A percentile compares a stretch with the other conserved stretches of the same genome.
These are phyloP conservation scores for Maniola jurtina DNA, from an alignment of 1,140 invertebrate species.

Conservation along the genomic window DNA sequence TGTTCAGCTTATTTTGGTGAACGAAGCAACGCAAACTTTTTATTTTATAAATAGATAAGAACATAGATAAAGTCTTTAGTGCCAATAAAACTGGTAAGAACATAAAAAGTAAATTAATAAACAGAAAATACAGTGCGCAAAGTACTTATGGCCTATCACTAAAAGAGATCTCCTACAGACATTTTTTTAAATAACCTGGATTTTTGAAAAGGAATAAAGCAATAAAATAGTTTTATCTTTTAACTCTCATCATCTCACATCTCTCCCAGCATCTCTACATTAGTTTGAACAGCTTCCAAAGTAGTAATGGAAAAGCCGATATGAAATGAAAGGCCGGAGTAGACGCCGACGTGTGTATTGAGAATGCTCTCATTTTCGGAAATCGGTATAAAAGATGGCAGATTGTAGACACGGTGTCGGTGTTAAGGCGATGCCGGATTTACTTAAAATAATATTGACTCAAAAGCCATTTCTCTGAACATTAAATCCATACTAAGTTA, in stretches of 20 bases:
- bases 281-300: constrained; percentile 9
- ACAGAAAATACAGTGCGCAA: too few species aligned
- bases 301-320: constrained; percentile 18
- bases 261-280: neutral
- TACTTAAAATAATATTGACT: neutral
- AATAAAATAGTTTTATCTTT: too few species aligned
- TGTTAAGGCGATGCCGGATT: constrained; percentile 46
- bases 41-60: neutral
- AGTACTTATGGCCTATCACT: too few species aligned
- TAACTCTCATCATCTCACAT: too few species aligned
- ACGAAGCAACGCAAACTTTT: neutral
- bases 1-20: neutral
- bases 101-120: too few species aligned
- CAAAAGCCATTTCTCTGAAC: neutral
- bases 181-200: too few species aligned
- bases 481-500: neutral
- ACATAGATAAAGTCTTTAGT: too few species aligned
- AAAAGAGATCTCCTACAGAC: too few species aligned
- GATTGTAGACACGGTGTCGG: constrained; percentile 57
- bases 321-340: constrained; percentile 15
- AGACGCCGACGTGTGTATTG: constrained; percentile 37
- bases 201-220: too few species aligned
- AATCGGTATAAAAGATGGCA: constrained; percentile 62
- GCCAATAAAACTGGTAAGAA: too few species aligned
- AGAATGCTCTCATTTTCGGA: constrained; percentile 42